Percentiles rank a stretch among this genome's conserved stretches.
Evolutionary conservation across 2,113 vertebrate genomes (phyloP).

Genomic region (Azemiops feae): DNA sequence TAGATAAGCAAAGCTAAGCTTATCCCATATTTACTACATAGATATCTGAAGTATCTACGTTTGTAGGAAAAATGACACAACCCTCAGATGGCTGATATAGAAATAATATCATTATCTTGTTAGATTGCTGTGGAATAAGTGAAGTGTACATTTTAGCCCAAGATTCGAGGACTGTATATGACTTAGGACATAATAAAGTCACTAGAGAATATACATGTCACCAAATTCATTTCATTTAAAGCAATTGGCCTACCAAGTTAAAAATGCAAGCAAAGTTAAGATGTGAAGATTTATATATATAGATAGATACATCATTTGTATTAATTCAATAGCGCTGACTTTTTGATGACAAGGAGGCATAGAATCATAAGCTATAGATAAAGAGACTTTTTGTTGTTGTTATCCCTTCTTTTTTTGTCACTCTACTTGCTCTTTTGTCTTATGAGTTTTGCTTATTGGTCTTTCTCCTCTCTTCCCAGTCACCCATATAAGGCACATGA

Average conservation of each 20-base stretch:
- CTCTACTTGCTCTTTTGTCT: not conserved
- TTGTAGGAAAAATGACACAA: not conserved
- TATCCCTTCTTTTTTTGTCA: not conserved
- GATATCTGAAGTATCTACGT: not conserved
- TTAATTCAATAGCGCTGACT: not conserved
- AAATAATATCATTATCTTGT: slow-evolving; percentile 16
- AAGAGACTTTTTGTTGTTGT: not conserved
- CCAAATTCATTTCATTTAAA: slow-evolving; percentile 28
- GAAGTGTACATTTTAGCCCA: not conserved
- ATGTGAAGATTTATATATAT: not conserved
- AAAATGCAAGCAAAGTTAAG: not conserved
- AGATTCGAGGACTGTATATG: not conserved
- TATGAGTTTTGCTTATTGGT: not conserved
- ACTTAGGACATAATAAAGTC: slow-evolving; percentile 26
- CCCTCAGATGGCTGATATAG: not conserved
- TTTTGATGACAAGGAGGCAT: not conserved
- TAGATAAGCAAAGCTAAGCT: slow-evolving; percentile 1
- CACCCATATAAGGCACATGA: not conserved
- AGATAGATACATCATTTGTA: not conserved
- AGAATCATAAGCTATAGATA: not conserved
- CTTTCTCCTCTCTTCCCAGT: not conserved
- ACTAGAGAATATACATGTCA: not conserved
- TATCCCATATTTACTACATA: slow-evolving; percentile 21
- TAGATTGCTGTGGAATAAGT: slow-evolving; percentile 19
- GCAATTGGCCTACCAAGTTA: not conserved